phyloP scores from a whole-genome alignment of 37 sponge, comb jelly and placozoan genomes.

The Agelas oroides region DNA sequence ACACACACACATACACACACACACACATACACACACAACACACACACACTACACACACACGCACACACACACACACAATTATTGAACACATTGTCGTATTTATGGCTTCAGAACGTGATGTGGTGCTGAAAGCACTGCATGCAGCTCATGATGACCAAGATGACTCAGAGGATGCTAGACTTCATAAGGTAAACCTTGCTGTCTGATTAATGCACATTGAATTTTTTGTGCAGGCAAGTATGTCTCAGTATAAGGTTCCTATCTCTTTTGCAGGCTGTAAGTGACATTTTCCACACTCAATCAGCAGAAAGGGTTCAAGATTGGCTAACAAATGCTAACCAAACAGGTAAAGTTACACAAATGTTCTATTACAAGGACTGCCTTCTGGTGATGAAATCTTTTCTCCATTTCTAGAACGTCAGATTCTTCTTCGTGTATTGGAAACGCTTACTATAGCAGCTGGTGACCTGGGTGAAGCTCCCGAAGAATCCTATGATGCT shows the following conservation, averaged over 20 bases:
- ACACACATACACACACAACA: too few species aligned
- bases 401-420: conserved; percentile 3
- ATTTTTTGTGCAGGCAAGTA: too few species aligned
- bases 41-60: too few species aligned
- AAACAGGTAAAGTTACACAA: too few species aligned
- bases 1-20: too few species aligned
- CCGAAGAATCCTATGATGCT: background rate
- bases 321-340: conserved; percentile 41
- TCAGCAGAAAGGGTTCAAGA: conserved; percentile 34
- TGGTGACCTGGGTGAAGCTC: background rate
- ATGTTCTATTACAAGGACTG: background rate
- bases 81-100: too few species aligned
- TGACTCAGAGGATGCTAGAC: conserved; percentile 33
- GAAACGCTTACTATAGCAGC: conserved; percentile 39
- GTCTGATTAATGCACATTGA: background rate
- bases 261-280: conserved; percentile 19
- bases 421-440: conserved; percentile 37
- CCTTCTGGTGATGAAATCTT: too few species aligned
- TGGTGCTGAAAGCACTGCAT: conserved; percentile 33
- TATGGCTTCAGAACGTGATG: conserved; percentile 31
- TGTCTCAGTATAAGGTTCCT: background rate
- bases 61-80: too few species aligned
- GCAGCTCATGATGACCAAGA: conserved; percentile 28
- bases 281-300: conserved; percentile 35
- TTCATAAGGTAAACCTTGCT: conserved; percentile 7